Percentiles rank a stretch among this genome's conserved stretches.
Conservation (phyloP, 2,113 vertebrate genomes). For the Psophia crepitans region DNA sequence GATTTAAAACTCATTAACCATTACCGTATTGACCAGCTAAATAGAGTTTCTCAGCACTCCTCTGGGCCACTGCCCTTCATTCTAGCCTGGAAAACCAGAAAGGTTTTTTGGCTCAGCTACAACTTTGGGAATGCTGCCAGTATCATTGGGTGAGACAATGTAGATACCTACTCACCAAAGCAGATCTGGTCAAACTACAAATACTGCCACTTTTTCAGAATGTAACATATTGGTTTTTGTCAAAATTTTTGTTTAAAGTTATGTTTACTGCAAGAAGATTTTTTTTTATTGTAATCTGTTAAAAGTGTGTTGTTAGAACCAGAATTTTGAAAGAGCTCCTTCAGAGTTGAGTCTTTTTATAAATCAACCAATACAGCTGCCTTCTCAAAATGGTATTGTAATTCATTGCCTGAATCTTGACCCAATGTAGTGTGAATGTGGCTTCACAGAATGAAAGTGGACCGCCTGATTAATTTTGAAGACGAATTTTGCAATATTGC, state of each 20-base stretch:
- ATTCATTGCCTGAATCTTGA: background rate
- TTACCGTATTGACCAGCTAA: background rate
- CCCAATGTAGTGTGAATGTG: background rate
- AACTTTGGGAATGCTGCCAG: background rate
- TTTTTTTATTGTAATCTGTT: background rate
- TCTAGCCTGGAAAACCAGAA: background rate
- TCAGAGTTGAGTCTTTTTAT: background rate
- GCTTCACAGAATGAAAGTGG: background rate
- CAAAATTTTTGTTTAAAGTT: background rate
- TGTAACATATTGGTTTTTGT: background rate
- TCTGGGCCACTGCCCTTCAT: background rate
- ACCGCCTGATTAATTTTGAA: background rate
- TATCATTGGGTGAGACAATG: accelerated
- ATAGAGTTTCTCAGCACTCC: background rate
- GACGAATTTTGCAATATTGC: background rate
- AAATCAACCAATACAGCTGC: background rate
- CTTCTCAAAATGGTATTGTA: background rate
- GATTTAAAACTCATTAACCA: background rate
- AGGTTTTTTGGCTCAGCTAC: background rate
- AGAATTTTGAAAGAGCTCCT: background rate
- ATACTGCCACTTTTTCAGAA: background rate
- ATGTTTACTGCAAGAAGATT: background rate
- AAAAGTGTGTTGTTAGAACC: background rate
- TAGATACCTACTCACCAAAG: background rate
- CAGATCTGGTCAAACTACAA: background rate